Evolutionary conservation across 2,797 vertebrate genomes (phyloP).

Genomic region (Phylloscopus collybita): DNA sequence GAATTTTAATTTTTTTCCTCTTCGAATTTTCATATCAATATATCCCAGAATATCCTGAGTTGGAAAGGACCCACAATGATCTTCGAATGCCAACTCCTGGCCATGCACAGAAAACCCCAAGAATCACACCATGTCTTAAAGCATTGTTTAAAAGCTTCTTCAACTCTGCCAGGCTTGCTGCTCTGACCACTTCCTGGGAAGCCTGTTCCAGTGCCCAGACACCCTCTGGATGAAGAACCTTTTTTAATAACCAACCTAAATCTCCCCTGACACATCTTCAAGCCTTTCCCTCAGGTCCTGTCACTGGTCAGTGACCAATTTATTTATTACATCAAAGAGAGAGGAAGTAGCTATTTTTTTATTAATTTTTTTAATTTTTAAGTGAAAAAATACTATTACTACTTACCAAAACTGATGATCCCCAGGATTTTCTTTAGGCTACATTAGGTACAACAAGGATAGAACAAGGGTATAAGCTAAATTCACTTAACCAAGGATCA

Average conservation of each 20-base stretch:
- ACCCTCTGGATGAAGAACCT: accelerated
- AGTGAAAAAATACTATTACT: not conserved
- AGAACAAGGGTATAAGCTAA: not conserved
- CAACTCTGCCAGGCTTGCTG: not conserved
- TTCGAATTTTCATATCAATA: not conserved
- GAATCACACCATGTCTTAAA: not conserved
- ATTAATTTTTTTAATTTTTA: not conserved
- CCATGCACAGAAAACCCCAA: not conserved
- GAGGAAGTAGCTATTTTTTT: not conserved
- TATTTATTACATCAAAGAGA: not conserved
- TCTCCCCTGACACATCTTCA: not conserved
- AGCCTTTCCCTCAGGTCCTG: not conserved
- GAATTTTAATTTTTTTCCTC: not conserved
- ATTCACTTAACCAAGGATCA: constrained; percentile 15
- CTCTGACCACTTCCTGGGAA: not conserved
- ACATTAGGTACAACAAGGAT: not conserved
- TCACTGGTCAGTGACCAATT: not conserved
- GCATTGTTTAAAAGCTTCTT: not conserved
- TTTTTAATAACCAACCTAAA: not conserved
- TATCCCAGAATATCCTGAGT: not conserved
- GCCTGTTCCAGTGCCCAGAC: not conserved
- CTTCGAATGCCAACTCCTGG: not conserved
- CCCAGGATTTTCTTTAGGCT: not conserved
- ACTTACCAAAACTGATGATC: not conserved
- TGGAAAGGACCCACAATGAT: not conserved